Evolutionary conservation across 2,113 vertebrate species (phyloP).

Genomic region (Mionectes macconnelli): DNA sequence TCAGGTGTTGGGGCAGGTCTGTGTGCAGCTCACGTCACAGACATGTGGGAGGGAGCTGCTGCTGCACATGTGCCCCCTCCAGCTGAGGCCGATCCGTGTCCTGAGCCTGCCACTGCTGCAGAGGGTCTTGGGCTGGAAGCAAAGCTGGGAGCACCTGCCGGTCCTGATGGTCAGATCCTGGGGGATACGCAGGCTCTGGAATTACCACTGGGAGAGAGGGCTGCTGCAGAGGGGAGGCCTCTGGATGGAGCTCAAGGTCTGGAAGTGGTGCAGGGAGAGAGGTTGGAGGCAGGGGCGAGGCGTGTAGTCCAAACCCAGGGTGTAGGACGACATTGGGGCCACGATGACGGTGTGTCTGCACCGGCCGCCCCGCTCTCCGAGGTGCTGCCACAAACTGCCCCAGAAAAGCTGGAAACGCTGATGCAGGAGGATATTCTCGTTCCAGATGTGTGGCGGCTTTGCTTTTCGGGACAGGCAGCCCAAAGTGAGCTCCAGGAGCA

Average conservation of each 20-base stretch:
- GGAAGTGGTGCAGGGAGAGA: not conserved
- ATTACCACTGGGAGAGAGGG: not conserved
- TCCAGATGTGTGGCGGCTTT: conserved; percentile 6
- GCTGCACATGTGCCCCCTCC: not conserved
- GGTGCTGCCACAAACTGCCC: not conserved
- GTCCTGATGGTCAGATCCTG: not conserved
- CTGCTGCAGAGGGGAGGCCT: not conserved
- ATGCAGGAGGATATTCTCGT: conserved; percentile 44
- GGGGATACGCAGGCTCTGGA: not conserved
- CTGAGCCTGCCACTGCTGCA: not conserved
- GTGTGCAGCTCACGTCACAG: accelerated
- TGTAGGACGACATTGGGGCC: not conserved
- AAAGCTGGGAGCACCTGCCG: not conserved
- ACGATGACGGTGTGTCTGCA: accelerated
- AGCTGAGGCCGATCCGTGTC: too few relatives aligned
- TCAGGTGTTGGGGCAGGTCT: not conserved
- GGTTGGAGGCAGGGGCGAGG: not conserved
- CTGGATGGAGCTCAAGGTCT: not conserved
- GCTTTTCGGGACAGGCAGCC: not conserved
- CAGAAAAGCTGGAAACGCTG: not conserved
- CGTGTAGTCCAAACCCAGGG: not conserved
- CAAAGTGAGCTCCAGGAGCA: not conserved
- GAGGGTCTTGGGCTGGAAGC: not conserved
- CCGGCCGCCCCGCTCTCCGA: not conserved
- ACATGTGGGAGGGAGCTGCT: accelerated